Percentiles rank a stretch among this genome's conserved stretches.
Evolutionary conservation across 2,888 invertebrate genomes (phyloP).

Genomic region (Harpalus rubripes): DNA sequence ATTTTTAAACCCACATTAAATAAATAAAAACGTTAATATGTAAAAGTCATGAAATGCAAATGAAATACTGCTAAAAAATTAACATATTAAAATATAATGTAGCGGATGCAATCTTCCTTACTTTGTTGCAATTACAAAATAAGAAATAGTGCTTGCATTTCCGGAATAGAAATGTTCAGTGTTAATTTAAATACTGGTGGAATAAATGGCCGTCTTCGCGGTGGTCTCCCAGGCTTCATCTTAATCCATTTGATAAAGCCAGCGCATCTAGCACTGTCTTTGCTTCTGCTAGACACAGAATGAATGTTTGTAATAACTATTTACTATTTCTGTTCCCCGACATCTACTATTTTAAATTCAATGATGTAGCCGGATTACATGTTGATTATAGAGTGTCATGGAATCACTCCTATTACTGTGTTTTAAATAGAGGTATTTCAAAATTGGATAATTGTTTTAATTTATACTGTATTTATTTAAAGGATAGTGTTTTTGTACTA

Average conservation of each 20-base stretch:
- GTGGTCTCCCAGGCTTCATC: constrained; percentile 25
- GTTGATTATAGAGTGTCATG: constrained; percentile 28
- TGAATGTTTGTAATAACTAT: constrained; percentile 11
- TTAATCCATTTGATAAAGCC: constrained; percentile 32
- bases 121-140: neutral
- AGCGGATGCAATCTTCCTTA: neutral
- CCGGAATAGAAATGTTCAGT: neutral
- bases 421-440: constrained; percentile 34
- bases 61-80: too few species aligned
- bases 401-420: constrained; percentile 13
- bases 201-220: constrained; percentile 7
- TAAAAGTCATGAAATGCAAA: too few species aligned
- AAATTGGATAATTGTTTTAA: constrained; percentile 47
- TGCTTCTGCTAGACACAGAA: neutral
- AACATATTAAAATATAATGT: too few species aligned
- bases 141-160: neutral
- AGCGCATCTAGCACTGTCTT: constrained; percentile 22
- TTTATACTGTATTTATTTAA: constrained; percentile 26
- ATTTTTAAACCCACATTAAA: too few species aligned
- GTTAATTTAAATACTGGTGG: constrained; percentile 6
- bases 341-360: constrained; percentile 32
- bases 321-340: constrained; percentile 9
- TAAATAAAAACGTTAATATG: too few species aligned
- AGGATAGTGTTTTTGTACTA: neutral
- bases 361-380: constrained; percentile 29